Conservation (phyloP, 1,140 invertebrate species). For the Protaetia brevitarsis region DNA sequence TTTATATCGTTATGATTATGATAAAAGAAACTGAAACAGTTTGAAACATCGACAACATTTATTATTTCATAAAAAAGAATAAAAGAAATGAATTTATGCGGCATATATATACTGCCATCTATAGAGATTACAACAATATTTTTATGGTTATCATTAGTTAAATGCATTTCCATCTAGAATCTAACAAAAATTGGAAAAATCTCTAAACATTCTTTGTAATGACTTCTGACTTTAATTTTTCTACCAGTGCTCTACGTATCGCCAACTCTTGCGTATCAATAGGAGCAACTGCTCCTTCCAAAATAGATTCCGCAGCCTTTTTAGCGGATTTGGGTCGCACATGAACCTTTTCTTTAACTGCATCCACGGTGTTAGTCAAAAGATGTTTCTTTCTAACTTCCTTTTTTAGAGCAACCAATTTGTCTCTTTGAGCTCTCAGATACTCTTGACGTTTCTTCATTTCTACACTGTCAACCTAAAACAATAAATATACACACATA, state of each 20-base stretch:
- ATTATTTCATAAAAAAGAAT: neutral
- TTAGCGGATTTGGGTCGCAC: conserved; percentile 66
- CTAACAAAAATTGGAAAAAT: neutral
- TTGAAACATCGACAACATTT: neutral
- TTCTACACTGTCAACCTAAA: conserved; percentile 54
- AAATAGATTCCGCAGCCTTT: conserved; percentile 61
- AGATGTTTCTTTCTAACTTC: conserved; percentile 77
- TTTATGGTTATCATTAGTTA: no score
- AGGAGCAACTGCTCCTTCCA: conserved; percentile 50
- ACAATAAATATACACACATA: no score
- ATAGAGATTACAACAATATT: no score
- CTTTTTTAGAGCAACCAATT: conserved; percentile 83
- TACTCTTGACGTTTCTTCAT: conserved; percentile 79
- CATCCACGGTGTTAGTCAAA: conserved; percentile 51
- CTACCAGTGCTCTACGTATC: conserved; percentile 76
- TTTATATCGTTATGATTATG: no score
- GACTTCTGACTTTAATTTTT: conserved; percentile 79
- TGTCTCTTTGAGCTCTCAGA: conserved; percentile 81
- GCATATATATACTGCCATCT: no score
- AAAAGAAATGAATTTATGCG: no score
- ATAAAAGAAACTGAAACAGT: no score
- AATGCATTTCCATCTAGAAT: no score
- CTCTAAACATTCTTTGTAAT: conserved; percentile 44
- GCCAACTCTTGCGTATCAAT: conserved; percentile 62
- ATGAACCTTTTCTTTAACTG: conserved; percentile 33